Percentiles rank a stretch among this genome's conserved stretches.
Evolutionary conservation across 2,888 invertebrate species (phyloP).

Genomic region (Metacarcinus magister): DNA sequence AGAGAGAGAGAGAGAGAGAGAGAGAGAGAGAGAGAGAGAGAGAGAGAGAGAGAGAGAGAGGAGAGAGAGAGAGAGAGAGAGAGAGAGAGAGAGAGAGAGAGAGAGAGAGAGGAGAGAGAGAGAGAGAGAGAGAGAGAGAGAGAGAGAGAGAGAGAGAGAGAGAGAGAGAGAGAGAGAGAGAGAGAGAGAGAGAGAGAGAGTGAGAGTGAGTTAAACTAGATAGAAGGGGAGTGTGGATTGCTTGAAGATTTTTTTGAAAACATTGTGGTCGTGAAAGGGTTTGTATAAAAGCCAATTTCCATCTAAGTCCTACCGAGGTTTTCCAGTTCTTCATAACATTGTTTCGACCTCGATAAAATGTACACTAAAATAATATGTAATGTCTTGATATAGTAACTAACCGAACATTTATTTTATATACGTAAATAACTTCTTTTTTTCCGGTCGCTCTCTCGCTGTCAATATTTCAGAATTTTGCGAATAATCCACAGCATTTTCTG

Average conservation of each 20-base stretch:
- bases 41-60: not conserved
- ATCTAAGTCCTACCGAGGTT: not conserved
- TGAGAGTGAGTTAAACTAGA: not conserved
- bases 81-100: too few species aligned
- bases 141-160: not conserved
- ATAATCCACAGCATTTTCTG: too few species aligned
- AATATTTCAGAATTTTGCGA: too few species aligned
- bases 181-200: slow-evolving; percentile 26
- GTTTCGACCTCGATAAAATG: too few species aligned
- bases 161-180: slow-evolving; percentile 26
- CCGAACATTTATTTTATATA: too few species aligned
- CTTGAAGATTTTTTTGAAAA: not conserved
- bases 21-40: slow-evolving; percentile 7
- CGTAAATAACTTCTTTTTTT: too few species aligned
- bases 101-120: too few species aligned
- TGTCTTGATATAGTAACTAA: too few species aligned
- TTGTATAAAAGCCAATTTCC: not conserved
- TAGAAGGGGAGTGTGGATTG: not conserved
- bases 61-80: too few species aligned
- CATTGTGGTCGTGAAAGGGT: not conserved
- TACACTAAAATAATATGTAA: too few species aligned
- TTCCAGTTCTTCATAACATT: not conserved
- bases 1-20: slow-evolving; percentile 18
- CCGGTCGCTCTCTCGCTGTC: too few species aligned
- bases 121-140: too few species aligned